phyloP scores from a whole-genome alignment of 2,113 vertebrate species.

The Microcebus griseorufus region DNA sequence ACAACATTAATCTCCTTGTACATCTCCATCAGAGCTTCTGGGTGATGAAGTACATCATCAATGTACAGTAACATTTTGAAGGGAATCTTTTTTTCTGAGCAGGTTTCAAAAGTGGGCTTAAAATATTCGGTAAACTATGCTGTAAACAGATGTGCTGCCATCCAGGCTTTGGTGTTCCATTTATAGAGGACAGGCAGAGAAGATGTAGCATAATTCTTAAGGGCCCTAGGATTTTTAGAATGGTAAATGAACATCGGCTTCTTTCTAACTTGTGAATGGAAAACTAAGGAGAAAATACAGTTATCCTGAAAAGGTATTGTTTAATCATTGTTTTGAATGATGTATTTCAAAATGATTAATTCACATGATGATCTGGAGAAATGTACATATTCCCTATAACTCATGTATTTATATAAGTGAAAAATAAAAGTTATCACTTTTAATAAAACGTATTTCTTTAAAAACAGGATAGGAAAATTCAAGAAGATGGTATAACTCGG shows the following conservation, averaged over 20 bases:
- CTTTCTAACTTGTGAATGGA: neutral
- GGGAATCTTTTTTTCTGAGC: neutral
- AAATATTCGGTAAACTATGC: neutral
- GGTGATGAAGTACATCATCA: neutral
- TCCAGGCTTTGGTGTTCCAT: neutral
- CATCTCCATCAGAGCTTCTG: neutral
- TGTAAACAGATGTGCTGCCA: neutral
- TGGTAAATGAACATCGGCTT: neutral
- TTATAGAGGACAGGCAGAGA: neutral
- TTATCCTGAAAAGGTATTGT: neutral
- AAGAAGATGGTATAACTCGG: neutral
- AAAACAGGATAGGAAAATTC: neutral
- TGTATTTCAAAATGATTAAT: neutral
- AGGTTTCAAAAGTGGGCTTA: neutral
- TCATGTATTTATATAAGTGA: neutral
- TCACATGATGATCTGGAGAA: neutral
- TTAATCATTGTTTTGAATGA: neutral
- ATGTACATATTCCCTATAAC: neutral
- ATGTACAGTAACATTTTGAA: neutral
- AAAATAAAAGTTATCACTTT: neutral
- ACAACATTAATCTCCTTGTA: neutral
- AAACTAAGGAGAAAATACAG: neutral
- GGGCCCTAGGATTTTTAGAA: neutral
- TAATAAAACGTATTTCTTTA: slow-evolving; percentile 11
- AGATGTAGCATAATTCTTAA: neutral